phyloP scores from a whole-genome alignment of 2,888 invertebrate genomes.

The Vannuccia rotundouncinata region DNA sequence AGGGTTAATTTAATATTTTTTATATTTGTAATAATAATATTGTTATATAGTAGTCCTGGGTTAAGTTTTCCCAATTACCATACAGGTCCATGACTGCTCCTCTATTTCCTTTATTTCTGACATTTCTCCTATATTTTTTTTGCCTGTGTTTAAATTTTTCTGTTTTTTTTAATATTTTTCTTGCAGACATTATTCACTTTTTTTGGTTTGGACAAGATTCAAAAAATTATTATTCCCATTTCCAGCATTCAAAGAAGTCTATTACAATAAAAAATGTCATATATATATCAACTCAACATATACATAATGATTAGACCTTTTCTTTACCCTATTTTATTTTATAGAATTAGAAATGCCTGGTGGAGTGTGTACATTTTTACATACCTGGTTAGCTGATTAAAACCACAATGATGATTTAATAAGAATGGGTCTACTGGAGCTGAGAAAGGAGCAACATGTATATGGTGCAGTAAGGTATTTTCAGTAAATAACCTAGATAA shows the following conservation, averaged over 20 bases:
- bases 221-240: neutral
- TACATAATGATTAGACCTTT: neutral
- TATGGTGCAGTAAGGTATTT: neutral
- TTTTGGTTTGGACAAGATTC: neutral
- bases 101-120: no score
- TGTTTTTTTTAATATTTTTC: no score
- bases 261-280: neutral
- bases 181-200: neutral
- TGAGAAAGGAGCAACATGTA: neutral
- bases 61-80: no score
- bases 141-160: no score
- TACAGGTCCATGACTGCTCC: no score
- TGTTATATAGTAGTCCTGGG: no score
- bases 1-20: no score
- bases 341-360: neutral
- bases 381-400: neutral
- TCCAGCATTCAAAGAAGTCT: neutral
- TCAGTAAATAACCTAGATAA: neutral
- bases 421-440: neutral
- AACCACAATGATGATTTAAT: neutral
- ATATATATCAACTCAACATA: neutral
- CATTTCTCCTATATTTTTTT: no score
- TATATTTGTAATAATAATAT: no score
- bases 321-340: neutral
- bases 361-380: neutral